Base-by-base conservation (phyloP, 2,113 vertebrate genomes). In the Ellobius talpinus region DNA sequence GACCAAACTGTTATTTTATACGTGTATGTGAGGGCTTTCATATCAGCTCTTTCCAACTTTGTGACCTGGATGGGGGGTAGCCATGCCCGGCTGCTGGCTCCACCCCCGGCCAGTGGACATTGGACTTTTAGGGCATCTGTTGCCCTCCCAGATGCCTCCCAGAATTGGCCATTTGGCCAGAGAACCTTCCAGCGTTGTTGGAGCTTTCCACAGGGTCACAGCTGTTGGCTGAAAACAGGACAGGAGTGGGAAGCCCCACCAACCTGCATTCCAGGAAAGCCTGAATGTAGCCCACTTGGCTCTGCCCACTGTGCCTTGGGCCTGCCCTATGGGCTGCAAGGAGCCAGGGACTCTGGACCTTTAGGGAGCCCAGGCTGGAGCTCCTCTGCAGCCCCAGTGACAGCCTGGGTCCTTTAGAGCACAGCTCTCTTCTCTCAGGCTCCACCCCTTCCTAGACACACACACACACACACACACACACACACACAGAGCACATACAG, bases 1-100 rank as follows among this genome's bases (percentile, higher is more conserved):
- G 98, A 98, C 98, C 98, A 98, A 98, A 97, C 63, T 55, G 81
- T 94, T 94, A 73, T 98, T 96, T 96, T 96, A 95, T 97, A 96
- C 84, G 63, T 96, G 45, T 96, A 84, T 95, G 95, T 98, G 86
- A 97, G 95, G 81, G 91, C 5, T 95, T 98, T 98, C 95, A 29
- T 96, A 97, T 98, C 98, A 98, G 98, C 88, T 96, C 92, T 84
- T 94, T 96, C 95, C 97, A 93, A 52, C 97, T 97, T 29, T 78
- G 42, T 91, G 61, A 94, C 66, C 79, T 23, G 89, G 78, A 95
- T 21, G 1, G 17, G 45, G 45, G 81, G 78, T 31, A 36, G 72
- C 66, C 65, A 39, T 8, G 8, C n/a, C 81, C 63, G 26, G 26
- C 8, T 29, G 24, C 70, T 21, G n/a, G 2, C 55, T 23, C 55